Conservation (phyloP, 2,113 vertebrate species). For the Vicugna pacos region DNA sequence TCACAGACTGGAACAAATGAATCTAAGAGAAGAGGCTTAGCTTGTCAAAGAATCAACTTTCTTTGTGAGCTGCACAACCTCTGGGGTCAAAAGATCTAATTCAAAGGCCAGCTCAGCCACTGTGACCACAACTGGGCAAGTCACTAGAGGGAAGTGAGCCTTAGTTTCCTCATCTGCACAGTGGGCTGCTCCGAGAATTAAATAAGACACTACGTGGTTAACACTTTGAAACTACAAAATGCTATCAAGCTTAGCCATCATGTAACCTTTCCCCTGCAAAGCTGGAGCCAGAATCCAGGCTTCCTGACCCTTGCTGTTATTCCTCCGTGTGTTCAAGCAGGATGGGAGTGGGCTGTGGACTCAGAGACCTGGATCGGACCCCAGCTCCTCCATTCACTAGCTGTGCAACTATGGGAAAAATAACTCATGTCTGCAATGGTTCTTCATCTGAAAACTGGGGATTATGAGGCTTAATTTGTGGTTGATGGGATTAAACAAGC, state of each 20-base stretch:
- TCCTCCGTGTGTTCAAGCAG: neutral
- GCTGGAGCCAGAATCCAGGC: neutral
- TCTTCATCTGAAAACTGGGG: neutral
- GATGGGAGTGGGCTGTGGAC: neutral
- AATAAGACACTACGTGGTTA: neutral
- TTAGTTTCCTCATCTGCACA: constrained; percentile 9
- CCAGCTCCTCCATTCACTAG: neutral
- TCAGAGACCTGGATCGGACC: neutral
- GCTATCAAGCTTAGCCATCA: neutral
- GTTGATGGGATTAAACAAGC: neutral
- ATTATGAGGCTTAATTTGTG: neutral
- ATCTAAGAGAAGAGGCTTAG: constrained; percentile 12
- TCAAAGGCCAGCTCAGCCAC: neutral
- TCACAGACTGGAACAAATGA: constrained; percentile 11
- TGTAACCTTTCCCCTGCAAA: neutral
- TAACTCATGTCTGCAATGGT: neutral
- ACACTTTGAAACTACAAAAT: constrained; percentile 16
- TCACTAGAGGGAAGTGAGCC: neutral
- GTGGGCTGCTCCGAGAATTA: neutral
- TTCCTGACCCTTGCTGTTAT: accelerated
- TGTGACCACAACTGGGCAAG: neutral
- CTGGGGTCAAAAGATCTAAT: neutral
- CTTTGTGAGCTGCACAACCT: neutral
- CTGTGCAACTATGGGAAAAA: neutral
- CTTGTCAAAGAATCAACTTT: constrained; percentile 15